Evolutionary conservation across 1,140 invertebrate genomes (phyloP).

Genomic region (Ostrea denselamellosa): DNA sequence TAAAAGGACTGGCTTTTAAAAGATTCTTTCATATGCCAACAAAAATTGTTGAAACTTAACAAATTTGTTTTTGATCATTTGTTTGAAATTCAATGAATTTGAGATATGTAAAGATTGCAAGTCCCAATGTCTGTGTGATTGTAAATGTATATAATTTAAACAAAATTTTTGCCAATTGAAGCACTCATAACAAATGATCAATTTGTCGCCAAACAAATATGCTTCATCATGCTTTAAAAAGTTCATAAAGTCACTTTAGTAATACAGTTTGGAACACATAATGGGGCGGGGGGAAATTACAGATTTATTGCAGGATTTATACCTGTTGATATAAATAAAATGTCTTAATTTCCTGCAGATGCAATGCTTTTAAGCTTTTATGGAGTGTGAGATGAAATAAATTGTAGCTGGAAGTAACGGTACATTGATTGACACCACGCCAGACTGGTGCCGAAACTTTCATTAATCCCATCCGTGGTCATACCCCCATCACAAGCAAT

Average conservation of each 20-base stretch:
- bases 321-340: constrained; percentile 12
- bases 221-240: neutral
- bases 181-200: neutral
- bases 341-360: neutral
- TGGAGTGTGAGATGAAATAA: constrained; percentile 20
- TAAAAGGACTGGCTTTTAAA: constrained; percentile 30
- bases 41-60: constrained; percentile 23
- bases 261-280: neutral
- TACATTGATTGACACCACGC: neutral
- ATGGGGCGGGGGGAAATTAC: neutral
- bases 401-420: neutral
- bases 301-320: neutral
- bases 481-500: constrained; percentile 5
- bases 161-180: constrained; percentile 7
- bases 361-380: constrained; percentile 1
- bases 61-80: constrained; percentile 33
- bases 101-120: constrained; percentile 1
- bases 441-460: neutral
- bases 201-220: constrained; percentile 35
- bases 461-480: neutral
- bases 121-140: neutral
- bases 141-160: constrained; percentile 3
- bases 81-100: constrained; percentile 21
- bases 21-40: constrained; percentile 36
- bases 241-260: constrained; percentile 6